These are phyloP conservation scores for Macrobrachium nipponense DNA, from an alignment of 1,140 invertebrate species.

Conservation along the genomic window DNA sequence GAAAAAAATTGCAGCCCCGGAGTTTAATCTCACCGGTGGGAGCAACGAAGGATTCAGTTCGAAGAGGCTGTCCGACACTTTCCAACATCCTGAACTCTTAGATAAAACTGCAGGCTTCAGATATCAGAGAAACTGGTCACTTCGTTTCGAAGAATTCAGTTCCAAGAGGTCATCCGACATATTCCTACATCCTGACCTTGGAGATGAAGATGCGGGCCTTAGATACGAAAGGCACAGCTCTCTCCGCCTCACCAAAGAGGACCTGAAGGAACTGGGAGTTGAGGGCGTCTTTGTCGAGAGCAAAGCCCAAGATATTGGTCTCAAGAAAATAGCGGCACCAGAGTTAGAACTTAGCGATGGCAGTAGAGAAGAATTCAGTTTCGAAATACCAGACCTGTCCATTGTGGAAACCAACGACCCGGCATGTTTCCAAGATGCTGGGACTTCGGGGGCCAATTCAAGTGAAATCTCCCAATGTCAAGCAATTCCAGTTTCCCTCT, in stretches of 20 bases:
- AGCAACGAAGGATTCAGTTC: too few species aligned
- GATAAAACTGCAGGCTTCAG: constrained; percentile 33
- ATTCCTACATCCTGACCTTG: constrained; percentile 16
- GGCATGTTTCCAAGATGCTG: too few species aligned
- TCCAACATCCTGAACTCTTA: constrained; percentile 10
- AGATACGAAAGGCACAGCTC: constrained; percentile 56
- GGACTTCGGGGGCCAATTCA: neutral
- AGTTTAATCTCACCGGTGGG: too few species aligned
- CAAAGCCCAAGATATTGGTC: constrained; percentile 38
- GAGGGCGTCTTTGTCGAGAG: constrained; percentile 62
- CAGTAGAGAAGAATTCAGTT: constrained; percentile 24
- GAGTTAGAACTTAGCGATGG: constrained; percentile 80
- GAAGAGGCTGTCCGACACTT: neutral
- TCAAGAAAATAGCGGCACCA: constrained; percentile 66
- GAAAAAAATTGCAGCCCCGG: too few species aligned
- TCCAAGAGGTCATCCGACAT: neutral
- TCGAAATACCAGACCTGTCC: constrained; percentile 22
- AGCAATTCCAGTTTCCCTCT: neutral
- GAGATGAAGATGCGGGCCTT: constrained; percentile 23
- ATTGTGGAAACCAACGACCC: neutral
- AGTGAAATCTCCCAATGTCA: neutral
- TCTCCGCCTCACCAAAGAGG: constrained; percentile 43
- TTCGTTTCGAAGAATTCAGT: too few species aligned
- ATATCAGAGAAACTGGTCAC: too few species aligned
- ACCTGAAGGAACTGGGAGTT: constrained; percentile 49